Evolutionary conservation across 1,140 invertebrate species (phyloP).

Genomic region (Dinoponera quadriceps): DNA sequence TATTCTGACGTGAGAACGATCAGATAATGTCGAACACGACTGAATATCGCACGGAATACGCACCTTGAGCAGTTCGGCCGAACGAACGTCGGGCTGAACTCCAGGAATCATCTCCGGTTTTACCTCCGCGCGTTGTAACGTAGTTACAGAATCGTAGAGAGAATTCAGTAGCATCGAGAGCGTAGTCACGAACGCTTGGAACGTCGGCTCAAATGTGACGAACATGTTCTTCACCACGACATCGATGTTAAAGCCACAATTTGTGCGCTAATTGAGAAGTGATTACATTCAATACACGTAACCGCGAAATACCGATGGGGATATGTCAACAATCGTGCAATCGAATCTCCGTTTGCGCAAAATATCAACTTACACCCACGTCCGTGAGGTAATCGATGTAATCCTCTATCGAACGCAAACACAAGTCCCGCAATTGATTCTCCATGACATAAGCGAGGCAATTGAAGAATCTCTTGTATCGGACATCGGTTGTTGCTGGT

Average conservation of each 20-base stretch:
- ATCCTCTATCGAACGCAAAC: conserved; percentile 92
- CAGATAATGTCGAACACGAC: neutral
- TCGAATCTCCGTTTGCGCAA: neutral
- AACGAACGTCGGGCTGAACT: neutral
- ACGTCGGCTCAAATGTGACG: conserved; percentile 93
- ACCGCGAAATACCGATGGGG: neutral
- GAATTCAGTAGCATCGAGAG: conserved; percentile 90
- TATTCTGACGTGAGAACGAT: neutral
- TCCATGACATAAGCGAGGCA: conserved; percentile 95
- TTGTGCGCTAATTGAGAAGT: conserved; percentile 85
- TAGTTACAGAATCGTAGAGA: conserved; percentile 89
- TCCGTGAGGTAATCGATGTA: conserved; percentile 92
- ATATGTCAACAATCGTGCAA: neutral
- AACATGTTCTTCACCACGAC: conserved; percentile 89
- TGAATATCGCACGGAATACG: neutral
- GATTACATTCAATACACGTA: neutral
- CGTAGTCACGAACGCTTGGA: conserved; percentile 90
- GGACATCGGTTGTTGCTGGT: conserved; percentile 88
- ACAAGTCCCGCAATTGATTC: conserved; percentile 92
- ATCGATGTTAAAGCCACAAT: conserved; percentile 92
- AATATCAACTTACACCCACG: conserved; percentile 88
- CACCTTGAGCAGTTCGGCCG: conserved; percentile 32
- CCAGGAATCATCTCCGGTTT: conserved; percentile 9
- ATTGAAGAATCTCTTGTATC: conserved; percentile 92
- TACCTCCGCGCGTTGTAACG: conserved; percentile 84